Conservation (phyloP, 2,888 invertebrate species). For the Tenthredo mesomela region DNA sequence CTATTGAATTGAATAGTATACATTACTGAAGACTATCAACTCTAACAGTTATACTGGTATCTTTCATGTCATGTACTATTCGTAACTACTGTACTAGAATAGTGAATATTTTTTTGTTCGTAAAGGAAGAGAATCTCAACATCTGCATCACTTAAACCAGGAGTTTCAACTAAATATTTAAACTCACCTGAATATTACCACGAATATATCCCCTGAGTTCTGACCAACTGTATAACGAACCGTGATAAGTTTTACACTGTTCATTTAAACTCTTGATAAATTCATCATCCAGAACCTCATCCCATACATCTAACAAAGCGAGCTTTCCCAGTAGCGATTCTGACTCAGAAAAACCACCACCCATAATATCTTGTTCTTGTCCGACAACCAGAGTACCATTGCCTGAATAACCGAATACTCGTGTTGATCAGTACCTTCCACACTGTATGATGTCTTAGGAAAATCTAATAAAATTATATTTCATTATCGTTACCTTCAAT, state of each 20-base stretch:
- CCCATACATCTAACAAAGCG: slow-evolving; percentile 83
- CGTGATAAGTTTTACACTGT: slow-evolving; percentile 79
- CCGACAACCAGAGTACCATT: slow-evolving; percentile 83
- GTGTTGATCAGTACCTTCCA: slow-evolving; percentile 33
- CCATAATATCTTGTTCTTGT: slow-evolving; percentile 84
- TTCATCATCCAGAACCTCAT: slow-evolving; percentile 75
- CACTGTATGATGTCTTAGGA: background rate
- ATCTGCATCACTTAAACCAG: background rate
- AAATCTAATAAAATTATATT: background rate
- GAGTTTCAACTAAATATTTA: slow-evolving; percentile 44
- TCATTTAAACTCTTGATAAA: slow-evolving; percentile 77
- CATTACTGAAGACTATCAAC: too few species aligned
- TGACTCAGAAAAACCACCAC: slow-evolving; percentile 83
- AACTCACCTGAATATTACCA: slow-evolving; percentile 79
- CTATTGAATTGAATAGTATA: too few species aligned
- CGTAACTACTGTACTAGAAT: too few species aligned
- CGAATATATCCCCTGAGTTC: slow-evolving; percentile 80
- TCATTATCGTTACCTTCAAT: slow-evolving; percentile 76
- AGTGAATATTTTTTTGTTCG: too few species aligned
- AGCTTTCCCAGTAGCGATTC: slow-evolving; percentile 85
- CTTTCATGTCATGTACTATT: too few species aligned
- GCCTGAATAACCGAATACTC: slow-evolving; percentile 67
- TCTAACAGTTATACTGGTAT: too few species aligned
- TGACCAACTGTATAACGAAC: slow-evolving; percentile 83
- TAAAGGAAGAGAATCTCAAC: background rate